These are phyloP conservation scores for Papilio glaucus DNA, from an alignment of 1,140 invertebrate genomes.

Conservation along the genomic window DNA sequence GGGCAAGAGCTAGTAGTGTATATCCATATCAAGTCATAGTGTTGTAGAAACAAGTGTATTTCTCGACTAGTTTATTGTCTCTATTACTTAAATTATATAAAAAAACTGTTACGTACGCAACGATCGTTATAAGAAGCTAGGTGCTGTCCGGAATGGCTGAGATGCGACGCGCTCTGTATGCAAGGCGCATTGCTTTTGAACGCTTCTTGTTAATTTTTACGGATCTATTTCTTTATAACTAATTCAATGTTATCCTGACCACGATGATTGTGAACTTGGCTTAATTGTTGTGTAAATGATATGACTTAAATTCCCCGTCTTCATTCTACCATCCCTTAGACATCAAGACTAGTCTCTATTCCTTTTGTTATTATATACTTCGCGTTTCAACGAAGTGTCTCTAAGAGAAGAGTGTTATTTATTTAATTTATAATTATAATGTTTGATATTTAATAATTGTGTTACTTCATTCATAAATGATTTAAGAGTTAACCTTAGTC, in stretches of 20 bases:
- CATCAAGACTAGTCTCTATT: too few relatives aligned
- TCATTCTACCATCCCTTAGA: too few relatives aligned
- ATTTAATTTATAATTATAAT: too few relatives aligned
- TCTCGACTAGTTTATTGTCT: background rate
- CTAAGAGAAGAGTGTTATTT: too few relatives aligned
- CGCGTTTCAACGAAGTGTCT: too few relatives aligned
- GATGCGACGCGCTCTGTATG: slow-evolving; percentile 18
- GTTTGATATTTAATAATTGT: too few relatives aligned
- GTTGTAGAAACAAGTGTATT: too few relatives aligned
- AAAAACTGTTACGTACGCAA: slow-evolving; percentile 22
- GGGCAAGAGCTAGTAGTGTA: too few relatives aligned
- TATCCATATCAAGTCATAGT: too few relatives aligned
- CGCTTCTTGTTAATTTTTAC: slow-evolving; percentile 44
- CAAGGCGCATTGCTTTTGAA: background rate
- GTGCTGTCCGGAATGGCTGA: background rate
- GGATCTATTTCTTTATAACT: slow-evolving; percentile 40
- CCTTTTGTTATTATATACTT: too few relatives aligned
- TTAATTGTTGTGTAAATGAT: slow-evolving; percentile 8
- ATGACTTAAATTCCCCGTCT: background rate
- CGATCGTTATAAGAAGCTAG: background rate
- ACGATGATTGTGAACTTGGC: slow-evolving; percentile 13
- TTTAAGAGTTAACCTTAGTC: slow-evolving; percentile 16
- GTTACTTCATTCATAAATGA: background rate
- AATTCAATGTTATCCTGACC: slow-evolving; percentile 20
- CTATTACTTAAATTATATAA: slow-evolving; percentile 36